Conservation (phyloP, 2,113 vertebrate species). For the Micromys minutus region DNA sequence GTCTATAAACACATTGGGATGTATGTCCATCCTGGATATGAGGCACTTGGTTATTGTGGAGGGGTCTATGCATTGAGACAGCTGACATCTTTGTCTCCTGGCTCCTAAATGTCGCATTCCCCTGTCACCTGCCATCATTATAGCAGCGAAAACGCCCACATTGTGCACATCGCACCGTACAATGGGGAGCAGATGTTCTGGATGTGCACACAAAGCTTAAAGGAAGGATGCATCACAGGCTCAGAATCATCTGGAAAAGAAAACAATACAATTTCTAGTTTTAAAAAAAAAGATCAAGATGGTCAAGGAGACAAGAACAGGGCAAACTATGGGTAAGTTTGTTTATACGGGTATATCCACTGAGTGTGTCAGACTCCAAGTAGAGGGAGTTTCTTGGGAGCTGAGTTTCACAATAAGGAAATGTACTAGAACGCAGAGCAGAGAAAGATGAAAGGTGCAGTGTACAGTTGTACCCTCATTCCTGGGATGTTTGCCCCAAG, state of each 20-base stretch:
- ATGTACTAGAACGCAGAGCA: rapidly evolving
- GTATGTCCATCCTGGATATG: background rate
- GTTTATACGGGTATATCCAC: background rate
- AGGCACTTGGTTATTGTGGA: background rate
- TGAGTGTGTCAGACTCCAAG: background rate
- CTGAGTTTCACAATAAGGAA: background rate
- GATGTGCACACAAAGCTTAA: background rate
- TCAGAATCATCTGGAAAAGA: background rate
- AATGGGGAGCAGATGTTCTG: background rate
- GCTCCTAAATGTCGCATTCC: background rate
- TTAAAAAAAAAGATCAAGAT: background rate
- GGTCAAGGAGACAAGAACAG: background rate
- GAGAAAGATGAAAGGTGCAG: background rate
- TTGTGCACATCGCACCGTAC: no score
- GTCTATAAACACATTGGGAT: no score
- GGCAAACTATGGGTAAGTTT: background rate
- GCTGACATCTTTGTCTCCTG: background rate
- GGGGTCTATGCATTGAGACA: background rate
- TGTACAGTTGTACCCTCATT: background rate
- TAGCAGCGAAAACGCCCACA: background rate
- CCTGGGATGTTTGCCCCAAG: no score
- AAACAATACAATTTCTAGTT: background rate
- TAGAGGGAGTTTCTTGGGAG: background rate
- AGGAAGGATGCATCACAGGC: background rate
- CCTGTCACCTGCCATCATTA: background rate